phyloP scores from a whole-genome alignment of 2,888 invertebrate species.

The Syrphus vitripennis region DNA sequence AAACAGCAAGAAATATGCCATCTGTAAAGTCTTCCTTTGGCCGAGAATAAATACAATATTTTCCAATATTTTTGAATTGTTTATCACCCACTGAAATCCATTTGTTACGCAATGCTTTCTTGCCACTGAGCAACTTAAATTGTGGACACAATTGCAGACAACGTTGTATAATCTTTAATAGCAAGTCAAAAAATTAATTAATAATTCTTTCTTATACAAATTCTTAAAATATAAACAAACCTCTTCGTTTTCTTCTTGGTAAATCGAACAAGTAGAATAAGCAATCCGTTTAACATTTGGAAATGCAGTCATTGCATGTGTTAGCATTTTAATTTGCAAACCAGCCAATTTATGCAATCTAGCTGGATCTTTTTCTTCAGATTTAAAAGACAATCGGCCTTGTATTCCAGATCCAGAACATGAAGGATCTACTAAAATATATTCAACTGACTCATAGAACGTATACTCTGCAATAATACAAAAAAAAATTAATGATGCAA shows the following conservation, averaged over 20 bases:
- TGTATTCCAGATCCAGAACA: constrained; percentile 96
- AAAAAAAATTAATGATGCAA: background rate
- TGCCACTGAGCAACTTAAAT: constrained; percentile 85
- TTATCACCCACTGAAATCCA: constrained; percentile 87
- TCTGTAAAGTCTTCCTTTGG: constrained; percentile 91
- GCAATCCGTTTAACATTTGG: constrained; percentile 92
- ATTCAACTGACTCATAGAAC: constrained; percentile 88
- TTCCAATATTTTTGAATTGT: constrained; percentile 86
- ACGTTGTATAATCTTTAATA: constrained; percentile 83
- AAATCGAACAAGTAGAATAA: constrained; percentile 97
- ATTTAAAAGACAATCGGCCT: constrained; percentile 82
- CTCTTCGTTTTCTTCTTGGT: constrained; percentile 95
- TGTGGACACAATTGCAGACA: constrained; percentile 79
- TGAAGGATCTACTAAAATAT: constrained; percentile 97
- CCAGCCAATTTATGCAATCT: constrained; percentile 87
- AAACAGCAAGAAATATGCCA: constrained; percentile 97
- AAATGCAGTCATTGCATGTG: constrained; percentile 92
- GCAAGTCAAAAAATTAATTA: constrained; percentile 68
- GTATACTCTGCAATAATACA: constrained; percentile 71
- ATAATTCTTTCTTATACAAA: background rate
- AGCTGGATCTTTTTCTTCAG: constrained; percentile 82
- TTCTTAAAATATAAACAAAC: constrained; percentile 81
- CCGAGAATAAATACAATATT: constrained; percentile 89
- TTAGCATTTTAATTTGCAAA: constrained; percentile 91
- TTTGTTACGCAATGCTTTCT: constrained; percentile 83